Conservation (phyloP, 1,140 invertebrate species). For the Diabrotica undecimpunctata region DNA sequence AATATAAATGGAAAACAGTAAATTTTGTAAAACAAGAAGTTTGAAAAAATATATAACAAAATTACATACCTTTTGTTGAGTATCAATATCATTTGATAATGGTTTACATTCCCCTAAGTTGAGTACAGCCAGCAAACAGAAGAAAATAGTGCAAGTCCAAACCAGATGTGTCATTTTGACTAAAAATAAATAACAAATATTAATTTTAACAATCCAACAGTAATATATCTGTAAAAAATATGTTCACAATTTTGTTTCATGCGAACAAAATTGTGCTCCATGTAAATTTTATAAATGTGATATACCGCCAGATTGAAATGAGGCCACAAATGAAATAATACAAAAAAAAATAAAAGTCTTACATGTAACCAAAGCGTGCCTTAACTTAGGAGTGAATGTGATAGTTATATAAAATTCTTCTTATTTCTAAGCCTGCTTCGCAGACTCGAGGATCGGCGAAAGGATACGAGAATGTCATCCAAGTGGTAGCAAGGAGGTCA, state of each 20-base stretch:
- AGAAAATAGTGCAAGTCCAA: background rate
- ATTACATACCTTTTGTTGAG: too few species aligned
- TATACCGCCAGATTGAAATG: too few species aligned
- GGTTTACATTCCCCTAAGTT: background rate
- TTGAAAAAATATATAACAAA: too few species aligned
- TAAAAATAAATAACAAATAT: conserved; percentile 9
- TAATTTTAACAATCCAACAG: conserved; percentile 13
- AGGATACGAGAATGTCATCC: conserved; percentile 26
- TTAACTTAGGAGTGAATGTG: conserved; percentile 45
- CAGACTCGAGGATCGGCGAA: conserved; percentile 35
- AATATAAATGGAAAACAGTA: too few species aligned
- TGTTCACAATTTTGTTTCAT: too few species aligned
- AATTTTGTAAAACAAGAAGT: too few species aligned
- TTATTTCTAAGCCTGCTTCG: conserved; percentile 48
- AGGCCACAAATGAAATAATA: conserved; percentile 16
- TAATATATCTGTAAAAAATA: conserved; percentile 25
- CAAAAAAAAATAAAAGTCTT: conserved; percentile 33
- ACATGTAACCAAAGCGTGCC: conserved; percentile 40
- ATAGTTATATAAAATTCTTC: conserved; percentile 45
- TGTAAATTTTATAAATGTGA: too few species aligned
- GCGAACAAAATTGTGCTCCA: too few species aligned
- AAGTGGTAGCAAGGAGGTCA: conserved; percentile 35
- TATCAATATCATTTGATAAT: background rate
- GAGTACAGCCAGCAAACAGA: background rate
- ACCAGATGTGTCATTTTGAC: conserved; percentile 5